A percentile compares a stretch with the other conserved stretches of the same genome.
These are phyloP conservation scores for Dimorphilus gyrociliatus DNA, from an alignment of 2,888 invertebrate species.

Conservation along the genomic window DNA sequence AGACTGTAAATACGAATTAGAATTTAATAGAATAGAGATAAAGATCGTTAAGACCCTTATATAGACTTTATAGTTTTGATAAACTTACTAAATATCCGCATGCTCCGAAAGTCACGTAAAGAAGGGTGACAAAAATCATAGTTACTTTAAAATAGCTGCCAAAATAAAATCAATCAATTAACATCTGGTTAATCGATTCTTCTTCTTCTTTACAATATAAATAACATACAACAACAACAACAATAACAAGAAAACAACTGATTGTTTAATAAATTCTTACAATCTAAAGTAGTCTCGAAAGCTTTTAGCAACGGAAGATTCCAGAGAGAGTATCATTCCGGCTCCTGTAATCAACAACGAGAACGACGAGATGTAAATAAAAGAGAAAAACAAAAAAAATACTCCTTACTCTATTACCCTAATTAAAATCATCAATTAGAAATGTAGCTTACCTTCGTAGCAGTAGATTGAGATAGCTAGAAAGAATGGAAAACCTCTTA, in stretches of 20 bases:
- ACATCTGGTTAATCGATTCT: too few relatives aligned
- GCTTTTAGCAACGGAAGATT: conserved; percentile 31
- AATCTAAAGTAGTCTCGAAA: conserved; percentile 31
- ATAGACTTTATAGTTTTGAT: conserved; percentile 2
- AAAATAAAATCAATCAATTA: conserved; percentile 8
- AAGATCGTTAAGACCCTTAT: too few relatives aligned
- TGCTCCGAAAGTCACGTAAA: conserved; percentile 39
- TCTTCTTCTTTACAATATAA: too few relatives aligned
- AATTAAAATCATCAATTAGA: too few relatives aligned
- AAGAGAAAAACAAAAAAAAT: too few relatives aligned
- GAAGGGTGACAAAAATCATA: conserved; percentile 30
- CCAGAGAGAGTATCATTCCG: conserved; percentile 39
- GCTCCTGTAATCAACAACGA: too few relatives aligned
- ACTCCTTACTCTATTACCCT: too few relatives aligned
- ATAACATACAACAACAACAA: too few relatives aligned
- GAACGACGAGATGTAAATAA: too few relatives aligned
- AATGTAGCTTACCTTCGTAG: conserved; percentile 36
- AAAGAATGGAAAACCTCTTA: conserved; percentile 38
- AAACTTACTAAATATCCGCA: conserved; percentile 37
- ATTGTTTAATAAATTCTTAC: conserved; percentile 15
- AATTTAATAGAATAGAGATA: too few relatives aligned
- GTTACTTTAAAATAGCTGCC: conserved; percentile 33
- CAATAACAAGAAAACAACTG: not conserved
- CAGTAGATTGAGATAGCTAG: conserved; percentile 39
- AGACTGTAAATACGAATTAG: conserved; percentile 31